Evolutionary conservation across 2,888 invertebrate genomes (phyloP).

Genomic region (Strigamia maritima): DNA sequence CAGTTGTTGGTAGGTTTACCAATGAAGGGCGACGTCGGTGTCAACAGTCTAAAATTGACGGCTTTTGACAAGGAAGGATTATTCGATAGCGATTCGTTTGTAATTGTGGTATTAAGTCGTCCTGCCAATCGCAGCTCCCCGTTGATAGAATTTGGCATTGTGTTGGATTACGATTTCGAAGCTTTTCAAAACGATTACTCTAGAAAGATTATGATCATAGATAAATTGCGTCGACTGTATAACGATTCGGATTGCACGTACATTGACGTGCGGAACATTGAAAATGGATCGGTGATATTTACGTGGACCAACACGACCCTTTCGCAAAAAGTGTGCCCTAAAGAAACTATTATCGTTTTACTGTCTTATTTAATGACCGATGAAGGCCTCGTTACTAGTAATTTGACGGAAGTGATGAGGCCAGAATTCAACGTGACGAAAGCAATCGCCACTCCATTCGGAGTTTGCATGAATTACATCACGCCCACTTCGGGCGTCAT

Average conservation of each 20-base stretch:
- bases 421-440: conserved; percentile 68
- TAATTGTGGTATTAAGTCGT: conserved; percentile 68
- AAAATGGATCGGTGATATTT: conserved; percentile 54
- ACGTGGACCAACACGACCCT: conserved; percentile 72
- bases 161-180: conserved; percentile 63
- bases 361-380: conserved; percentile 68
- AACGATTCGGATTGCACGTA: conserved; percentile 69
- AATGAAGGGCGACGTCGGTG: conserved; percentile 66
- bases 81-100: conserved; percentile 73
- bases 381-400: conserved; percentile 53
- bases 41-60: conserved; percentile 73
- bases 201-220: conserved; percentile 74
- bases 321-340: conserved; percentile 70
- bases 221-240: conserved; percentile 72
- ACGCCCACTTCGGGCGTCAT: conserved; percentile 53
- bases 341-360: conserved; percentile 67
- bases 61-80: conserved; percentile 67
- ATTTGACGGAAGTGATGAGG: conserved; percentile 60
- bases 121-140: conserved; percentile 55
- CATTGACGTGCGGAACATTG: conserved; percentile 69
- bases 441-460: conserved; percentile 62
- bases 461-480: conserved; percentile 60
- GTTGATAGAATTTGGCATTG: conserved; percentile 77
- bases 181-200: conserved; percentile 59
- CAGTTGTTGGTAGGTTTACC: conserved; percentile 87